Percentiles rank a stretch among this genome's conserved stretches.
phyloP scores from a whole-genome alignment of 2,797 vertebrate species.

The Sternarchorhynchus goeldii region DNA sequence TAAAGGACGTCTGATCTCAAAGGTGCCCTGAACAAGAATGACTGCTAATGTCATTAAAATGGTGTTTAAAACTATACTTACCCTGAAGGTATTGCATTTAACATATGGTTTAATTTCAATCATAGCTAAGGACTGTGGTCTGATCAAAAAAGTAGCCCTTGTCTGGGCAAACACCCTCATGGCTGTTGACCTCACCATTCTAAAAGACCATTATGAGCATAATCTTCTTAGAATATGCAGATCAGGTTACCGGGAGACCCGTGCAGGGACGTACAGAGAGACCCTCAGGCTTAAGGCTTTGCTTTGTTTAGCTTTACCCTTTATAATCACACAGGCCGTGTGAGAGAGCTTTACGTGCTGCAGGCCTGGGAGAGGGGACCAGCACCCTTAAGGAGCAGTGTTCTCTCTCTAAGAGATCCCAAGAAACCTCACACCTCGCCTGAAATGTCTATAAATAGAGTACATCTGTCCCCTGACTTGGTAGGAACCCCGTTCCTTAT shows the following conservation, averaged over 20 bases:
- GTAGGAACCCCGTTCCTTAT: slow-evolving; percentile 79
- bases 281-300: slow-evolving; percentile 52
- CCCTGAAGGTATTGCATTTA: background rate
- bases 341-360: slow-evolving; percentile 55
- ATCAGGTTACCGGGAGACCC: slow-evolving; percentile 28
- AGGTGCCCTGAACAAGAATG: background rate
- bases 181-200: slow-evolving; percentile 26
- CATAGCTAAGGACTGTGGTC: background rate
- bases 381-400: slow-evolving; percentile 76
- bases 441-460: slow-evolving; percentile 75
- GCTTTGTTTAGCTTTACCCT: slow-evolving; percentile 74
- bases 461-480: slow-evolving; percentile 79
- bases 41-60: slow-evolving; percentile 11
- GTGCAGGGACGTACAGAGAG: slow-evolving; percentile 38
- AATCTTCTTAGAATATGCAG: slow-evolving; percentile 51
- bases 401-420: slow-evolving; percentile 72
- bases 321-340: slow-evolving; percentile 63
- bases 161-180: background rate
- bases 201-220: slow-evolving; percentile 36
- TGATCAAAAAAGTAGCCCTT: background rate
- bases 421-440: slow-evolving; percentile 83
- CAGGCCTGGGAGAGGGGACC: slow-evolving; percentile 63
- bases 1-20: slow-evolving; percentile 9
- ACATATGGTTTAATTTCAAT: background rate
- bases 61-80: background rate